These are phyloP conservation scores for Azemiops feae DNA, from an alignment of 2,113 vertebrate genomes.

Conservation along the genomic window DNA sequence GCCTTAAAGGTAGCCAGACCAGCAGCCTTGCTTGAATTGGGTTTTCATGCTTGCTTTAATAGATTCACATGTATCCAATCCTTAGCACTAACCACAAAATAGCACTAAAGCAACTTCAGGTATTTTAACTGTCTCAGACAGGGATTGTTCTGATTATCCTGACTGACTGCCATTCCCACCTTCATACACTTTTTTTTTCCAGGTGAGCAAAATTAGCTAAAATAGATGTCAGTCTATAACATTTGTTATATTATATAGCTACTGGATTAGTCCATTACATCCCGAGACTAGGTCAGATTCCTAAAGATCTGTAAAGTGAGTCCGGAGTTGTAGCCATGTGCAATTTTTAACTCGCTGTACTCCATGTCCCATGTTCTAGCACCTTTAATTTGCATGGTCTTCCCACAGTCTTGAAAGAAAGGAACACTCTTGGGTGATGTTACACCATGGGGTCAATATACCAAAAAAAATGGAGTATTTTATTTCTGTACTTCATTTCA, in stretches of 20 bases:
- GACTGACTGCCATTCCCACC: not conserved
- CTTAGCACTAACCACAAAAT: not conserved
- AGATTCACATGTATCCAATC: not conserved
- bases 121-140: not conserved
- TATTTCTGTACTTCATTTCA: not conserved
- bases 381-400: not conserved
- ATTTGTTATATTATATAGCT: not conserved
- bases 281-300: too few species aligned
- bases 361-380: not conserved
- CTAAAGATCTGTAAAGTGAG: not conserved
- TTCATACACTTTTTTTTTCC: too few species aligned
- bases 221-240: not conserved
- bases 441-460: not conserved
- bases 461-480: not conserved
- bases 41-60: slow-evolving; percentile 2
- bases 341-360: not conserved
- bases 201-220: not conserved
- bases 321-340: not conserved
- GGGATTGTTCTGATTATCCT: not conserved
- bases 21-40: not conserved
- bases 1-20: not conserved
- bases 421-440: not conserved
- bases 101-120: not conserved
- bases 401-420: not conserved
- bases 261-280: not conserved